phyloP scores from a whole-genome alignment of 2,113 vertebrate species.

The Nibea albiflora region DNA sequence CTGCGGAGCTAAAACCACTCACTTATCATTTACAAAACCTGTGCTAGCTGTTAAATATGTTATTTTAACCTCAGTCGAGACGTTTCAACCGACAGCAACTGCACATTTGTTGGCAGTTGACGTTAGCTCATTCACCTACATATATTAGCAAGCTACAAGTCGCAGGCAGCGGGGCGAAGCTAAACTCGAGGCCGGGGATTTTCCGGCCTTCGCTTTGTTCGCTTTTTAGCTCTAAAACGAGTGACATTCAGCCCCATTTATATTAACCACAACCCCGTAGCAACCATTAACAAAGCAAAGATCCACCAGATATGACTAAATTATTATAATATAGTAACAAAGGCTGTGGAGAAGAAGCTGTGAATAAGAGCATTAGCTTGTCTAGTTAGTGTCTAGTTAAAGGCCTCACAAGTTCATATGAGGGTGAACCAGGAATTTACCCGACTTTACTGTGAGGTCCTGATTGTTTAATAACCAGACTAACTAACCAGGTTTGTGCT shows the following conservation, averaged over 20 bases:
- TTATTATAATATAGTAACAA: not conserved
- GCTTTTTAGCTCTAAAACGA: conserved; percentile 5
- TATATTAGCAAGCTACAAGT: conserved; percentile 30
- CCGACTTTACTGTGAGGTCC: not conserved
- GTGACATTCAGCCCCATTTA: not conserved
- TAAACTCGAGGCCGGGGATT: conserved; percentile 78
- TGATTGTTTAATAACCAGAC: not conserved
- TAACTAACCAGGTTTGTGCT: not conserved
- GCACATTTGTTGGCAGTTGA: not conserved
- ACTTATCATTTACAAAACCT: fast-evolving
- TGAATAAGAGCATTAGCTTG: conserved; percentile 7
- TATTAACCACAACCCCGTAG: not conserved
- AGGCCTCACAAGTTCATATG: conserved; percentile 58
- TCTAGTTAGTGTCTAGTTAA: conserved; percentile 24
- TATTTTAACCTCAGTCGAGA: fast-evolving
- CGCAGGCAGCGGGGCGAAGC: conserved; percentile 30
- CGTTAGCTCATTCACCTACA: not conserved
- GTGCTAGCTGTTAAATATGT: not conserved
- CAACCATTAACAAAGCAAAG: too few relatives aligned
- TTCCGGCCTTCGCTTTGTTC: conserved; percentile 78
- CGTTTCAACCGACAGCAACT: not conserved
- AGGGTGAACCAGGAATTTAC: conserved; percentile 27
- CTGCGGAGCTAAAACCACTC: not conserved
- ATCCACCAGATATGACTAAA: not conserved
- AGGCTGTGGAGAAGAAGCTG: not conserved